Evolutionary conservation across 1,140 invertebrate species (phyloP).

Genomic region (Condylostylus longicornis): DNA sequence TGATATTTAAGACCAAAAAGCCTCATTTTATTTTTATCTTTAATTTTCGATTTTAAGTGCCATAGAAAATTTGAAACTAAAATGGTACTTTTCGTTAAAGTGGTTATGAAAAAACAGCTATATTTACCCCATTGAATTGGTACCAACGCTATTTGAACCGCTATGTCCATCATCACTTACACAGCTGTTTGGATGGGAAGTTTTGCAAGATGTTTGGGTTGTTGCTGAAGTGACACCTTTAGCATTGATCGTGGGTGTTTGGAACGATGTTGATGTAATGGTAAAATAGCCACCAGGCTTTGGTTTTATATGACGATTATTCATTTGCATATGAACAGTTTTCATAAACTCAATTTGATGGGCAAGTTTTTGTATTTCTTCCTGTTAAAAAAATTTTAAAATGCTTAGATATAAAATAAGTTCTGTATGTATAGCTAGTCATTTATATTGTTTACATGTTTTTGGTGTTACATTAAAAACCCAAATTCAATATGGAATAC

Average conservation of each 20-base stretch:
- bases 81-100: too few relatives aligned
- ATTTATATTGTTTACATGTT: background rate
- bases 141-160: constrained; percentile 8
- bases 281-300: constrained; percentile 67
- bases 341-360: constrained; percentile 87
- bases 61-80: too few relatives aligned
- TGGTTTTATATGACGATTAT: constrained; percentile 73
- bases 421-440: background rate
- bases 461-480: background rate
- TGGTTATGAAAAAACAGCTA: background rate
- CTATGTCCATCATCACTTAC: constrained; percentile 9
- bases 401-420: background rate
- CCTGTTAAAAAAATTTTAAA: constrained; percentile 35
- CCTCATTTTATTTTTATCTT: too few relatives aligned
- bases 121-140: constrained; percentile 12
- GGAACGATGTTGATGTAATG: constrained; percentile 33
- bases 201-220: background rate
- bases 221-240: background rate
- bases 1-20: too few relatives aligned
- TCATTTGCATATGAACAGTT: constrained; percentile 82
- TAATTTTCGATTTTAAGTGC: too few relatives aligned
- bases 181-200: constrained; percentile 4
- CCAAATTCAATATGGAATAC: background rate
- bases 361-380: constrained; percentile 78
- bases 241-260: constrained; percentile 28